A percentile compares a stretch with the other conserved stretches of the same genome.
Conservation (phyloP, 2,888 invertebrate species). For the Sarcophaga variegata region DNA sequence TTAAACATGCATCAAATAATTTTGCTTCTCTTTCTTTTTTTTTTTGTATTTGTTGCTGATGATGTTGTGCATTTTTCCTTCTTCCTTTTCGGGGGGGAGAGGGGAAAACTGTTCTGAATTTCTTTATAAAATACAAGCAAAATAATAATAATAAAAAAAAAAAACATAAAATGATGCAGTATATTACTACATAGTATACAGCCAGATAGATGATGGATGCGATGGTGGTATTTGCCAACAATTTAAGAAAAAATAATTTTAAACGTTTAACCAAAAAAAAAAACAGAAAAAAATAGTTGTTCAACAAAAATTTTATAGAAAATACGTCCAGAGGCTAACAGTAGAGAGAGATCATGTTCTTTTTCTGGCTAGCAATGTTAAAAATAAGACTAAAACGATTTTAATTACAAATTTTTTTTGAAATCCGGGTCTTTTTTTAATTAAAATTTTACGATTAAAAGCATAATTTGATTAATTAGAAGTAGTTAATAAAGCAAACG, state of each 20-base stretch:
- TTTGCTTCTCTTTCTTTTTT: background rate
- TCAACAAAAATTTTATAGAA: background rate
- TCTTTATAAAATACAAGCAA: background rate
- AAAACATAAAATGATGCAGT: background rate
- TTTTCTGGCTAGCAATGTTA: no score
- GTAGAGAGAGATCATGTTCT: no score
- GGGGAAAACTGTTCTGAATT: background rate
- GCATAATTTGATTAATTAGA: no score
- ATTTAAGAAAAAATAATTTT: background rate
- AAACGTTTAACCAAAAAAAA: background rate
- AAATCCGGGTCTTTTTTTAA: no score
- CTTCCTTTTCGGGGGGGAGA: background rate
- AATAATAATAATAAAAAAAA: background rate
- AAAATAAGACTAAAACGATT: no score
- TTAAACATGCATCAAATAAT: constrained; percentile 46
- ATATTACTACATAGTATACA: no score
- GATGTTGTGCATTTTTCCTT: background rate
- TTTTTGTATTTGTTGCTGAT: background rate
- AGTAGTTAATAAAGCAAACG: no score
- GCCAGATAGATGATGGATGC: no score
- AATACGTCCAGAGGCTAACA: background rate
- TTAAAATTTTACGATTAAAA: no score
- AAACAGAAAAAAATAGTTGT: background rate
- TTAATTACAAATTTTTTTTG: no score
- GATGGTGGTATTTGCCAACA: background rate